Evolutionary conservation across 2,888 invertebrate genomes (phyloP), one percentile per base, ranked within the genome.

Genomic region (Drosophila robusta): DNA sequence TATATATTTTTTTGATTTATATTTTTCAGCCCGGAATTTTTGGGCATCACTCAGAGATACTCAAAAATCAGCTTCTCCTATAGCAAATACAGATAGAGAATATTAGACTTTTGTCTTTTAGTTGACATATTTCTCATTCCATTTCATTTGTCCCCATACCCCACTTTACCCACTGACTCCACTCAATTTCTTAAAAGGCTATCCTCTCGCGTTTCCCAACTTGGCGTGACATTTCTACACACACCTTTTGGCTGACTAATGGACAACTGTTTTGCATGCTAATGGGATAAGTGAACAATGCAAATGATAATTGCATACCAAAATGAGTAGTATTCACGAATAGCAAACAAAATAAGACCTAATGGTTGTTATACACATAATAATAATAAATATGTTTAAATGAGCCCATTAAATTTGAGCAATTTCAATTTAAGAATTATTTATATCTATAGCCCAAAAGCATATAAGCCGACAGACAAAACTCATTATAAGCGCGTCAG

Each of bases 211-310:
- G 8, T 4, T 4, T 22, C 9, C 14, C 24, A 26, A 63, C 8
- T 29, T 42, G 29, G 29, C 50, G 22, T 44, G 60, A 42, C 18
- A 60, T 12, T 18, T 22, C 11, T 12, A 36, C 34, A 44, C 50
- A 49, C 42, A 65, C 38, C 63, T 14, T 22, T 16, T 36, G 42
- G 47, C 56, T 70, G 70, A 69, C 55, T 69, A 69, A 70, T 57
- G 22, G 12, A 3, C 38, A 57, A 26, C 24, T 57, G 68, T 38
- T 46, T 38, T 50, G 71, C 50, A 72, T 71, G n/a, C 14, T 54
- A 72, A 72, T 44, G 4, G 36, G 51, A 12, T 11, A 47, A 42
- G 22, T 42, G 51, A 41, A 46, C 45, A 55, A 39, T 46, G 18
- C 32, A 44, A 24, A 38, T 55, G 16, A 16, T n/a, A 29, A 42